These are phyloP conservation scores for Chirona hameri DNA, from an alignment of 2,888 invertebrate genomes.

Conservation along the genomic window DNA sequence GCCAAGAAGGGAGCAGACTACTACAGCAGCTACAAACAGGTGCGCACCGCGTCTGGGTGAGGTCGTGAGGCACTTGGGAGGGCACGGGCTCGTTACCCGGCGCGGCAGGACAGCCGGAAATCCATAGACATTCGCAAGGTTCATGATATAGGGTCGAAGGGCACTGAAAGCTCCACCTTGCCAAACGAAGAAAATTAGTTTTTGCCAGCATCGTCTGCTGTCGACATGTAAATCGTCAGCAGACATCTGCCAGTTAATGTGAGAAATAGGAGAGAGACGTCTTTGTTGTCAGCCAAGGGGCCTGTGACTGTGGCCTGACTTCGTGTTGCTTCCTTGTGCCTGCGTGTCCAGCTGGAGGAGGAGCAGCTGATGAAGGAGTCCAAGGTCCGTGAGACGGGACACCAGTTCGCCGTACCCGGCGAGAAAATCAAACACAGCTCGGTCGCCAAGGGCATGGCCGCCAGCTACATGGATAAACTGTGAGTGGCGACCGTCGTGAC, in stretches of 20 bases:
- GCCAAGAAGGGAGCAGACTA: conserved; percentile 75
- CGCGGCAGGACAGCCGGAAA: too few species aligned
- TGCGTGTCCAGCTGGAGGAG: conserved; percentile 60
- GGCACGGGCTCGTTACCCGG: too few species aligned
- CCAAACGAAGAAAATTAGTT: too few species aligned
- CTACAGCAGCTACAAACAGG: conserved; percentile 71
- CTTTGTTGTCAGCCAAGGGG: background rate
- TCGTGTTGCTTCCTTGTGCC: background rate
- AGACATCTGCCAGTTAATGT: too few species aligned
- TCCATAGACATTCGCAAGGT: too few species aligned
- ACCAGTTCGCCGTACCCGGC: conserved; percentile 80
- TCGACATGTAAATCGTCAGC: too few species aligned
- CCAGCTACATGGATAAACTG: conserved; percentile 77
- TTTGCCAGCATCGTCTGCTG: background rate
- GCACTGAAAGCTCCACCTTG: too few species aligned
- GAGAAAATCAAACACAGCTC: conserved; percentile 72
- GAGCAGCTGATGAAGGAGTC: conserved; percentile 79
- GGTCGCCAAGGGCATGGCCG: conserved; percentile 80
- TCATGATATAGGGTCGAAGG: too few species aligned
- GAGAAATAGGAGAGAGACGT: too few species aligned
- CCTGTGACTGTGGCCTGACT: background rate
- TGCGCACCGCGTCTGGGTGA: conserved; percentile 39
- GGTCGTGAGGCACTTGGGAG: too few species aligned
- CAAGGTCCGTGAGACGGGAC: conserved; percentile 68
- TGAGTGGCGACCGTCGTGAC: too few species aligned